phyloP scores from a whole-genome alignment of 92 coral and sea anemone genomes.

The Porites rus region DNA sequence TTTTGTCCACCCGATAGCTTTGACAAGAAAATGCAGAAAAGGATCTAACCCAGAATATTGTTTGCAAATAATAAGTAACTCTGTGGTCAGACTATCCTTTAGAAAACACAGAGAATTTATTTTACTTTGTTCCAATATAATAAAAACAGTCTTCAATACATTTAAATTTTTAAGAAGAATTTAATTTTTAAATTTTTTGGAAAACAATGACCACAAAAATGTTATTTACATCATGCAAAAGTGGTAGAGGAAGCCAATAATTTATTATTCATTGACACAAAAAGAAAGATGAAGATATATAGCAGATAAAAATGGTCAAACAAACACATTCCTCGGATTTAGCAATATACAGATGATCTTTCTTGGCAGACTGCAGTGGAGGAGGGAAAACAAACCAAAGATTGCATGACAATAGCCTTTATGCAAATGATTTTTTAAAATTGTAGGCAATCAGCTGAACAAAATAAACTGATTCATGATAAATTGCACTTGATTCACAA shows the following conservation, averaged over 20 bases:
- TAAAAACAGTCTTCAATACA: background rate
- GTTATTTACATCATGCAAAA: background rate
- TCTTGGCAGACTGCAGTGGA: background rate
- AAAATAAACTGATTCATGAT: background rate
- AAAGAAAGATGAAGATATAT: background rate
- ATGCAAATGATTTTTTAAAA: background rate
- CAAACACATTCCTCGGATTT: background rate
- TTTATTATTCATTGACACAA: too few species aligned
- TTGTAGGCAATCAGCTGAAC: background rate
- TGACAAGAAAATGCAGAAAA: too few species aligned
- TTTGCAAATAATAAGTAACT: too few species aligned
- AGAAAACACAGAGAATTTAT: background rate
- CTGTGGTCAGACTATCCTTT: background rate
- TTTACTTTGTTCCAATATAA: background rate
- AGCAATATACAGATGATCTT: background rate
- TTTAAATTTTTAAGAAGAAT: conserved; percentile 9
- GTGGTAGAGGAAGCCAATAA: background rate
- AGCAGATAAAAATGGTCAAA: background rate
- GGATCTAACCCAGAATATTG: too few species aligned
- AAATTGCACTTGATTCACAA: background rate
- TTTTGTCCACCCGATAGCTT: too few species aligned
- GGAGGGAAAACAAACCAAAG: background rate
- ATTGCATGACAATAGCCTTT: background rate
- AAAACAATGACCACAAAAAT: conserved; percentile 46
- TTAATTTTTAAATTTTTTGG: background rate